Evolutionary conservation across 2,888 invertebrate genomes (phyloP), one percentile per base, ranked within the genome.

Genomic region (Chrysolina oricalcia): DNA sequence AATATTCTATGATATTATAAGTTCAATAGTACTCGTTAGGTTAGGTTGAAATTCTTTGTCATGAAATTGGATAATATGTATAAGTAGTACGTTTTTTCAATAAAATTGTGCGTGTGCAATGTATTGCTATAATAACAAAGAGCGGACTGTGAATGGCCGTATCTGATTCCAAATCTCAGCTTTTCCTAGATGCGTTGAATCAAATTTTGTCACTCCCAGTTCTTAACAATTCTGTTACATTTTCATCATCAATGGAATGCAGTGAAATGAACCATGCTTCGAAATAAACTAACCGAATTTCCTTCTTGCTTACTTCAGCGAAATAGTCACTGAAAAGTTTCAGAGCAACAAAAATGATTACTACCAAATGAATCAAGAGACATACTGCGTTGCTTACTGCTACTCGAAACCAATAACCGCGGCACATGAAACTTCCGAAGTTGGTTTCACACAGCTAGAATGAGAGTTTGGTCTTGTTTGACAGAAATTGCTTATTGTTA

Each of bases 351-450:
- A 15, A n/a, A 17, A 59, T 17, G 23, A 46, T 35, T 23, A 11
- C 35, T 15, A n/a, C 43, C 9, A 43, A 21, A 40, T 63, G 62
- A 48, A 70, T 74, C 48, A 70, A 21, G 59, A 74, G 70, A 40
- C 70, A 70, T 66, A 59, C 59, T 70, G 27, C 21, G 27, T 23
- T 35, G 69, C 69, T 69, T 8, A 40, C 68, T 64, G 53, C 48
- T 72, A 59, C 35, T 64, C 53, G 41, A 72, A 76, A 76, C 73
- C 75, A 76, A 76, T 76, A 76, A 73, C 70, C 70, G 56, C 48
- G 50, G 62, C 70, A 72, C 69, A 72, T 70, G 50, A 76, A 75
- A 76, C 72, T 76, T 70, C 46, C 70, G 27, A n/a, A 73, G 62
- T 76, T 76, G 59, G 69, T 66, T 72, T 74, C 41, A 71, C 67